These are phyloP conservation scores for Menura novaehollandiae DNA, from an alignment of 2,113 vertebrate genomes.

Conservation along the genomic window DNA sequence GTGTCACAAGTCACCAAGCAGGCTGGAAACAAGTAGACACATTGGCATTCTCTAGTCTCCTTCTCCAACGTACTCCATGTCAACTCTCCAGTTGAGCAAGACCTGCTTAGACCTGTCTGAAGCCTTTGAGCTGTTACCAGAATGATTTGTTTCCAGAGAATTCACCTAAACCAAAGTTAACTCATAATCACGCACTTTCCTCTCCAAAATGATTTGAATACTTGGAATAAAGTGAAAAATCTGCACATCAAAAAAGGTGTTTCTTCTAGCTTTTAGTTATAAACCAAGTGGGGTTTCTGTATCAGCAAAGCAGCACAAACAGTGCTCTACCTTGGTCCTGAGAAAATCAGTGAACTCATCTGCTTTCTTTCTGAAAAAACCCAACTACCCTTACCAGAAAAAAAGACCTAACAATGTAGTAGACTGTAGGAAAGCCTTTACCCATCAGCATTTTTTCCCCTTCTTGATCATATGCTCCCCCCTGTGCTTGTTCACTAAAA, in stretches of 20 bases:
- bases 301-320: background rate
- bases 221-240: background rate
- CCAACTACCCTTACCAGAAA: background rate
- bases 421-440: background rate
- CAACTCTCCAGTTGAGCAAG: background rate
- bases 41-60: background rate
- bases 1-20: background rate
- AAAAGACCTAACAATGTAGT: background rate
- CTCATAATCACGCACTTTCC: background rate
- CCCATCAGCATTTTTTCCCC: background rate
- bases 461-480: background rate
- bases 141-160: background rate
- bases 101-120: background rate
- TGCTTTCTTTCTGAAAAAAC: background rate
- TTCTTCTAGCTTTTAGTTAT: background rate
- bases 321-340: background rate
- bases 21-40: background rate
- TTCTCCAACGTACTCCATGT: background rate
- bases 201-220: background rate
- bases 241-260: background rate
- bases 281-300: background rate
- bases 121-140: background rate
- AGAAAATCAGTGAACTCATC: background rate
- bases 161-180: background rate
- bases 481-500: background rate